These are phyloP conservation scores for Caenorhabditis macrosperma DNA, from an alignment of 2,888 invertebrate species.

Conservation along the genomic window DNA sequence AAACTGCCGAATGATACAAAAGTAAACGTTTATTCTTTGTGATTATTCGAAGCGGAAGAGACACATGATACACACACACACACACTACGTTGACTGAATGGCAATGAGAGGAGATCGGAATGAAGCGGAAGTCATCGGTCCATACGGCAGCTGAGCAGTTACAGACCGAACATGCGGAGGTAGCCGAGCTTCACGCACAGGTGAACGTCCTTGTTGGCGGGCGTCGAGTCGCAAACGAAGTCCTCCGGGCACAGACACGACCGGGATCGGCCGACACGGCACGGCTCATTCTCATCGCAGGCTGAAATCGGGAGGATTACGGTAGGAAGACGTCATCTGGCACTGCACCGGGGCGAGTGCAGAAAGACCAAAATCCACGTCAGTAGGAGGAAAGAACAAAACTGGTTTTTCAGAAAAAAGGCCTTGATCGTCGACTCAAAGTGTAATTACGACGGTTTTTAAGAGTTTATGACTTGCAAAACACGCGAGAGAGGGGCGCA, in stretches of 20 bases:
- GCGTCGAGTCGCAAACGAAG: conserved; percentile 54
- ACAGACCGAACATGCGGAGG: conserved; percentile 34
- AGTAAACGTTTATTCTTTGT: neutral
- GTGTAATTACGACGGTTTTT: neutral
- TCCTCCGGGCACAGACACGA: conserved; percentile 57
- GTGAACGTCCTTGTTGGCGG: conserved; percentile 47
- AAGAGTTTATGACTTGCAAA: conserved; percentile 13
- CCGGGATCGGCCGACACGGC: conserved; percentile 49
- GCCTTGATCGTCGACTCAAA: conserved; percentile 17
- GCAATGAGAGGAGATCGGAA: conserved; percentile 11
- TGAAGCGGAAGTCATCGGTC: conserved; percentile 16
- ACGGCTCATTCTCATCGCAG: conserved; percentile 58
- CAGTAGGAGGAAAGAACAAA: neutral
- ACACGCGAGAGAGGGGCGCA: neutral
- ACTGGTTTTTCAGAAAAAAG: conserved; percentile 8
- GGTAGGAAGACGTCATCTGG: neutral
- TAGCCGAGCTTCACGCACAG: conserved; percentile 55
- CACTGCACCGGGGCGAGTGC: neutral
- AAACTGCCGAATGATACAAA: too few relatives aligned
- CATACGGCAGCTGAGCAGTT: neutral
- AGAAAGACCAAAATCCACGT: neutral
- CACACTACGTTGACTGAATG: conserved; percentile 2
- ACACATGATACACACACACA: conserved; percentile 6
- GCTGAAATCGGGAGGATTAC: conserved; percentile 32
- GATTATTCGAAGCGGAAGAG: conserved; percentile 10